A percentile compares a stretch with the other conserved stretches of the same genome.
Conservation (phyloP, 2,888 invertebrate species). For the Sthenelais limicola region DNA sequence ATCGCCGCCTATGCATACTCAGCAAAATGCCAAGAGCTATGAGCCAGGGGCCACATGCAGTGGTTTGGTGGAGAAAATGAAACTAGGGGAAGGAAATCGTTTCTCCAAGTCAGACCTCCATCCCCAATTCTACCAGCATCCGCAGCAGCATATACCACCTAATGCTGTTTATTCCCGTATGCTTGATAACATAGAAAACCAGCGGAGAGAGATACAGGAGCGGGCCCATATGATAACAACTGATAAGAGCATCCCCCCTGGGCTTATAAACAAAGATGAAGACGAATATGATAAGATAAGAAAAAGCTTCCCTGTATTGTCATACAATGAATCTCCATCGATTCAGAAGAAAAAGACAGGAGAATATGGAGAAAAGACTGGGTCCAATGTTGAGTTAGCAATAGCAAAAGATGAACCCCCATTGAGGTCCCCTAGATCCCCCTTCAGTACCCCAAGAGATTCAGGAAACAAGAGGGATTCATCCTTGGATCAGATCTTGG, state of each 20-base stretch:
- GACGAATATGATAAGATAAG: neutral
- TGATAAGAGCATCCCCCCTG: neutral
- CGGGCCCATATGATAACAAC: constrained; percentile 22
- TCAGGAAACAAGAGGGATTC: neutral
- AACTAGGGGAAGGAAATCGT: too few species aligned
- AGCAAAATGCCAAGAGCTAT: too few species aligned
- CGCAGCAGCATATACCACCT: neutral
- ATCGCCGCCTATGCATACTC: too few species aligned
- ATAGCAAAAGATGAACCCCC: too few species aligned
- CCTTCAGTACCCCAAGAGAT: too few species aligned
- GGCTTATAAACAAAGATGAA: constrained; percentile 1
- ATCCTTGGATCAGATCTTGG: constrained; percentile 59
- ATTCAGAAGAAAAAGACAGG: neutral
- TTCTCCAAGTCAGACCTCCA: neutral
- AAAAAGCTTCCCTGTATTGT: neutral
- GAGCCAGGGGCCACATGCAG: constrained; percentile 22
- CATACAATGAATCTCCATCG: neutral
- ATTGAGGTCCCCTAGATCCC: too few species aligned
- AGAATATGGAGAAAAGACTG: too few species aligned
- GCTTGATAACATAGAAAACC: constrained; percentile 33
- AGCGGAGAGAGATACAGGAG: constrained; percentile 25
- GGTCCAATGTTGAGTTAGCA: too few species aligned
- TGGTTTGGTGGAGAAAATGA: constrained; percentile 9
- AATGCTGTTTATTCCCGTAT: constrained; percentile 7
- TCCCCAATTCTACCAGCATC: neutral